These are phyloP conservation scores for Synanthedon andrenaeformis DNA, from an alignment of 2,888 invertebrate species.

Conservation along the genomic window DNA sequence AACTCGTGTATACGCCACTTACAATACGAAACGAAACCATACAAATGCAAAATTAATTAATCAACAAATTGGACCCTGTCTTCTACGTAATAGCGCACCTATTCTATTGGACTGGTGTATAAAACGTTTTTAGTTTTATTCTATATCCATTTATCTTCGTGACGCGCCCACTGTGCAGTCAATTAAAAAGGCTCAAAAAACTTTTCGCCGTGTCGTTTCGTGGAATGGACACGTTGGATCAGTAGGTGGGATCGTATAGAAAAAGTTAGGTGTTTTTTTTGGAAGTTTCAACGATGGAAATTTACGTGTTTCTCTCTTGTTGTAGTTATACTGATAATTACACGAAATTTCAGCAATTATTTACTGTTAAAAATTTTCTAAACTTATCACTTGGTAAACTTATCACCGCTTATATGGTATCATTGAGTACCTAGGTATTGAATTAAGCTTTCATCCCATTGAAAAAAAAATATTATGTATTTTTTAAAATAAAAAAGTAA, in stretches of 20 bases:
- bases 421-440: too few relatives aligned
- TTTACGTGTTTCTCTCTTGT: neutral
- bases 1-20: conserved; percentile 31
- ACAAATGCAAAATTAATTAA: conserved; percentile 14
- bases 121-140: conserved; percentile 17
- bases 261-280: neutral
- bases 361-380: too few relatives aligned
- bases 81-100: conserved; percentile 10
- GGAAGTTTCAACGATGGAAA: neutral
- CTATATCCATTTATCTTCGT: conserved; percentile 22
- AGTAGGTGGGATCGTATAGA: neutral
- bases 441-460: too few relatives aligned
- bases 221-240: neutral
- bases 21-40: conserved; percentile 18
- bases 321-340: too few relatives aligned
- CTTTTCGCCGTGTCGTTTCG: neutral
- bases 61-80: conserved; percentile 13
- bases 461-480: too few relatives aligned
- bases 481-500: too few relatives aligned
- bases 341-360: too few relatives aligned
- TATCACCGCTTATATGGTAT: too few relatives aligned
- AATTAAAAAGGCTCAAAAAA: conserved; percentile 16
- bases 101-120: conserved; percentile 8
- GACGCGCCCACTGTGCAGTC: conserved; percentile 17
- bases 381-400: too few relatives aligned